Evolutionary conservation across 1,140 invertebrate genomes (phyloP).

Genomic region (Physella acuta): DNA sequence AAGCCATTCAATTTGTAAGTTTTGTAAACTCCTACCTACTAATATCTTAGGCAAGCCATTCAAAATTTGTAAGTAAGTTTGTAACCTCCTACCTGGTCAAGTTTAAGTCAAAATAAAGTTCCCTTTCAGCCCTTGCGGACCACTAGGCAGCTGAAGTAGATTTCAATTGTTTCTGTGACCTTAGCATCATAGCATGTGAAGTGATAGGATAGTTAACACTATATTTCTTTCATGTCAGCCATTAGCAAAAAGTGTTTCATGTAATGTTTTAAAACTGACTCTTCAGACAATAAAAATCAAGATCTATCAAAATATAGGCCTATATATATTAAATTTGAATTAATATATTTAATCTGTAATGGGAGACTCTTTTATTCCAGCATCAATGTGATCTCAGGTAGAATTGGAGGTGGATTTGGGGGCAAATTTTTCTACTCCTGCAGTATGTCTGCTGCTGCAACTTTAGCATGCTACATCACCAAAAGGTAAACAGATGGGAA

Average conservation of each 20-base stretch:
- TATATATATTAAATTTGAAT: background rate
- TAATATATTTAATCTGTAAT: background rate
- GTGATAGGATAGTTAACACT: background rate
- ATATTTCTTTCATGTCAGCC: background rate
- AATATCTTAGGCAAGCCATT: too few relatives aligned
- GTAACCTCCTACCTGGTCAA: too few relatives aligned
- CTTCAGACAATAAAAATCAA: background rate
- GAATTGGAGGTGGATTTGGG: conserved; percentile 59
- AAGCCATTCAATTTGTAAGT: too few relatives aligned
- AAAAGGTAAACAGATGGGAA: conserved; percentile 27
- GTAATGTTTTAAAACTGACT: background rate
- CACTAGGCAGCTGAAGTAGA: too few relatives aligned
- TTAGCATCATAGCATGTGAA: background rate
- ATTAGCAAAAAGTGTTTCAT: background rate
- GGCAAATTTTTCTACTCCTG: conserved; percentile 47
- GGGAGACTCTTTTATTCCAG: conserved; percentile 28
- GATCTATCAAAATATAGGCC: background rate
- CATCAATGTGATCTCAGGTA: conserved; percentile 38
- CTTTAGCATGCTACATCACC: conserved; percentile 47
- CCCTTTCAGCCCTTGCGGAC: too few relatives aligned
- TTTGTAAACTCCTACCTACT: too few relatives aligned
- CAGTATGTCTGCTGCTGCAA: conserved; percentile 41
- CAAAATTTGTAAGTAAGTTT: too few relatives aligned
- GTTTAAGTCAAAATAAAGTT: too few relatives aligned
- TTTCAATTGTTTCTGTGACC: too few relatives aligned